Conservation (phyloP, 2,113 vertebrate genomes). For the Eurystomus gularis region DNA sequence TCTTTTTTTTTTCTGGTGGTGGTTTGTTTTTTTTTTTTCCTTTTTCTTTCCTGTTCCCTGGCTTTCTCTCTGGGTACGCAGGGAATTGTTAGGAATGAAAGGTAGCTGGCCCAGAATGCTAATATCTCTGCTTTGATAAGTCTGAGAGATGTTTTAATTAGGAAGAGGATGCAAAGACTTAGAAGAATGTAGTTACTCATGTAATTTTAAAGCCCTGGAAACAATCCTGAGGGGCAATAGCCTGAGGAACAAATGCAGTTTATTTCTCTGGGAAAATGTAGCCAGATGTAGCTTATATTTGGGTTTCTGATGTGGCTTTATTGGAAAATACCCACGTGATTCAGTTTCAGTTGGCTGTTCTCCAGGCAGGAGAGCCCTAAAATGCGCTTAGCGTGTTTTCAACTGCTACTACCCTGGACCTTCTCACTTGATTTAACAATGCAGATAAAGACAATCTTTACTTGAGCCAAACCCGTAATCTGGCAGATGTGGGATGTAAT, state of each 20-base stretch:
- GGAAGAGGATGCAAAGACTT: constrained; percentile 7
- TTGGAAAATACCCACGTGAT: not conserved
- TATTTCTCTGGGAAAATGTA: constrained; percentile 18
- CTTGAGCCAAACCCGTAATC: not conserved
- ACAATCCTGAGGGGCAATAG: constrained; percentile 6
- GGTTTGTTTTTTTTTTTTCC: no score
- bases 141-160: constrained; percentile 33
- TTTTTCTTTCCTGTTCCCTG: not conserved
- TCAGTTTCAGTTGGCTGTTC: not conserved
- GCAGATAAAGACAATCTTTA: not conserved
- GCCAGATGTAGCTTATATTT: not conserved
- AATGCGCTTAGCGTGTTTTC: not conserved
- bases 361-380: not conserved
- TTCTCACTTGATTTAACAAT: not conserved
- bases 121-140: constrained; percentile 26
- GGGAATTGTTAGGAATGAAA: not conserved
- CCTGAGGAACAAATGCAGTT: constrained; percentile 1
- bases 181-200: not conserved
- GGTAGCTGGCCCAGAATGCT: not conserved
- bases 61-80: not conserved
- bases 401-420: not conserved
- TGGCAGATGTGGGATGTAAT: not conserved
- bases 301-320: constrained; percentile 32
- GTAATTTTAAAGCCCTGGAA: constrained; percentile 23
- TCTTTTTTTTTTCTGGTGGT: not conserved